phyloP scores from a whole-genome alignment of 1,140 invertebrate genomes.

The Probaryconus sp. region DNA sequence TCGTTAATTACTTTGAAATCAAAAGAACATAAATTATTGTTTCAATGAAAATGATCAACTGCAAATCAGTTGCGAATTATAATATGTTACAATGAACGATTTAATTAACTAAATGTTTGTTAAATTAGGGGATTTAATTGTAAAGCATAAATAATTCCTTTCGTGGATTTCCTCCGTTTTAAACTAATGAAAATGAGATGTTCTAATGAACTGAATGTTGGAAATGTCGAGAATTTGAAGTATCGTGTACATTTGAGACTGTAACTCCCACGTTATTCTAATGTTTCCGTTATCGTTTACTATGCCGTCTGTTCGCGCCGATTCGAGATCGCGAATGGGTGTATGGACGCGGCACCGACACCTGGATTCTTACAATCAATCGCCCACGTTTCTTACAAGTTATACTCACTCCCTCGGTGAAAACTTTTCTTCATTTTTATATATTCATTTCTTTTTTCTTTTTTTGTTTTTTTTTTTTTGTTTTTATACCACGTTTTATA shows the following conservation, averaged over 20 bases:
- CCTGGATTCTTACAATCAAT: conserved; percentile 41
- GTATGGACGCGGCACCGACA: conserved; percentile 33
- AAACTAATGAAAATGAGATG: too few relatives aligned
- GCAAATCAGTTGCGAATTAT: too few relatives aligned
- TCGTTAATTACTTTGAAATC: too few relatives aligned
- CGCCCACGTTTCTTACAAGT: conserved; percentile 39
- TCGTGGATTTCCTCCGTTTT: too few relatives aligned
- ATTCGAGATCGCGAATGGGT: conserved; percentile 35
- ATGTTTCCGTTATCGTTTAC: conserved; percentile 25
- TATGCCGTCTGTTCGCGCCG: conserved; percentile 23
- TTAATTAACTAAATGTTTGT: too few relatives aligned
- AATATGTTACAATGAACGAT: too few relatives aligned
- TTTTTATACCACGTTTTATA: background rate
- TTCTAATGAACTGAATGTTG: too few relatives aligned
- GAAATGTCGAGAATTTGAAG: conserved; percentile 27
- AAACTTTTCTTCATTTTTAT: conserved; percentile 1
- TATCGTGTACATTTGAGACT: background rate
- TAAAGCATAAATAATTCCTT: too few relatives aligned
- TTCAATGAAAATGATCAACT: too few relatives aligned
- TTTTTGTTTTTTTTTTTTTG: background rate
- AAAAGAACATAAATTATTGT: too few relatives aligned
- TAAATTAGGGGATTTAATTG: too few relatives aligned
- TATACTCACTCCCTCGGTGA: conserved; percentile 16
- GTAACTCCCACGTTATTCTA: conserved; percentile 17
- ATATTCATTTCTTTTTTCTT: background rate